Evolutionary conservation across 1,140 invertebrate genomes (phyloP), one percentile per base, ranked within the genome.

Genomic region (Drosophila pruinosa): DNA sequence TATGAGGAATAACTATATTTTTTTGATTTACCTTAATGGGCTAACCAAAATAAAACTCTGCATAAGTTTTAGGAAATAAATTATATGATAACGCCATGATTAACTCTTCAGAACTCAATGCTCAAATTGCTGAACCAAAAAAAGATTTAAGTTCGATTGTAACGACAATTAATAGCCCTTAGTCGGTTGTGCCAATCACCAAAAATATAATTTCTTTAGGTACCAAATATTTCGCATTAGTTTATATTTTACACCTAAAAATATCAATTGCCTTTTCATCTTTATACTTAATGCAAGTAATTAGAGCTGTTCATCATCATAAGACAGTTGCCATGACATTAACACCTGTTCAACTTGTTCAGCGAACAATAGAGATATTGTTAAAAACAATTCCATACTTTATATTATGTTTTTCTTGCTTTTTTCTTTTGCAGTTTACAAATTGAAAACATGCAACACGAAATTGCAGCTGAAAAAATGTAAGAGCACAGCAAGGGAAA

Each of bases 381-480:
- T 48, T 19, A 62, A 43, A 58, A 77, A 34, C 19, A 36, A 28
- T 22, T 47, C 22, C 28, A 14, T 50, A 59, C 73, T 63, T 56
- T 34, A 19, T 36, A 56, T 8, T 7, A 58, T 15, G 31, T 54
- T 58, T 50, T 45, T 38, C 24, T 17, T 22, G 5, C 17, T 41
- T n/a, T 38, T 54, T 76, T 59, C 74, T 1, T 34, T 81, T 81
- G 14, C 82, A 86, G 80, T 43, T 63, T 34, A 67, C 54, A 64
- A 80, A 85, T 85, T 77, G 65, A 78, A 77, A 80, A 63, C 28
- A 58, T 53, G 62, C 69, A 52, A 48, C 54, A 24, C 24, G 12
- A 59, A 59, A 72, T 53, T 72, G 63, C 26, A 64, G 62, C 56
- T 61, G 54, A 36, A 75, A 75, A 74, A 62, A 69, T 68, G 57